phyloP scores from a whole-genome alignment of 2,797 vertebrate species.

The Pyrocephalus nanus region DNA sequence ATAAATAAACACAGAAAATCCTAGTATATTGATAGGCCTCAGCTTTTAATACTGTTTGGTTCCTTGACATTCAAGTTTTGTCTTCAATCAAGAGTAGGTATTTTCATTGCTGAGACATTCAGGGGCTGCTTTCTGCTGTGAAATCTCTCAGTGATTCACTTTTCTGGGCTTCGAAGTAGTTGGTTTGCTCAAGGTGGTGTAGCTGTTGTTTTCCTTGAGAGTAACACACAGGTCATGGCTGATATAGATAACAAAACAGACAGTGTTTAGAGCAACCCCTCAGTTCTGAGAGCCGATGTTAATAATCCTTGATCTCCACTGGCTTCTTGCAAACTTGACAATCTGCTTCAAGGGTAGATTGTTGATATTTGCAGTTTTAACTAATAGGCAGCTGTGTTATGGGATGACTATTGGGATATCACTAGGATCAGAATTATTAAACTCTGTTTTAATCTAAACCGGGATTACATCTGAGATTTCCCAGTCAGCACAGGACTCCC shows the following conservation, averaged over 20 bases:
- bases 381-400: neutral
- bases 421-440: neutral
- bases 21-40: neutral
- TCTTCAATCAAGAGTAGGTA: neutral
- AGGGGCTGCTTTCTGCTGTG: neutral
- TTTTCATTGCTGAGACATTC: neutral
- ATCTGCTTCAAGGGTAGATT: neutral
- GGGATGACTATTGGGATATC: neutral
- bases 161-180: neutral
- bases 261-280: neutral
- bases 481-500: neutral
- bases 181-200: constrained; percentile 43
- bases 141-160: neutral
- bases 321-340: neutral
- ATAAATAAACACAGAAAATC: neutral
- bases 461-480: neutral
- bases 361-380: neutral
- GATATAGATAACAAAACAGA: neutral
- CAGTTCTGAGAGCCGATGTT: neutral
- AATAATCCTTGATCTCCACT: constrained; percentile 29
- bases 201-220: constrained; percentile 19
- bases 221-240: neutral
- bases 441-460: neutral
- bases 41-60: neutral
- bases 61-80: neutral